Conservation (phyloP, 2,888 invertebrate species). For the Parelbella ahira region DNA sequence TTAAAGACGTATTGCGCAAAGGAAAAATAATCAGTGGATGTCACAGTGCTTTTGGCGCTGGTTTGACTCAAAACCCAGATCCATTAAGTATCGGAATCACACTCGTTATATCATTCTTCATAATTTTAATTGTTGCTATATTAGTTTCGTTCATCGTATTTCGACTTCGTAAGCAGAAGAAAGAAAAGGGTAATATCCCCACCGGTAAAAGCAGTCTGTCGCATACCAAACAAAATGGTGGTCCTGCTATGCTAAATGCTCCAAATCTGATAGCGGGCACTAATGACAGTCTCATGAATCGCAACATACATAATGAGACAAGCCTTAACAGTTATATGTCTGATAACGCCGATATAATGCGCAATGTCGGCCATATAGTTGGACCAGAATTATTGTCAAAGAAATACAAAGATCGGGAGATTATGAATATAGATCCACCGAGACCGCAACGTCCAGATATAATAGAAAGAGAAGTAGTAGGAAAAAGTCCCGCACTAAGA, state of each 20-base stretch:
- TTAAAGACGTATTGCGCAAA: conserved; percentile 83
- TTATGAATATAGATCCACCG: conserved; percentile 85
- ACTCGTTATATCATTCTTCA: conserved; percentile 95
- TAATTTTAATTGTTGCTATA: conserved; percentile 92
- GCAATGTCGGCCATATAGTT: conserved; percentile 88
- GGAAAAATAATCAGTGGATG: conserved; percentile 90
- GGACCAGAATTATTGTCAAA: conserved; percentile 93
- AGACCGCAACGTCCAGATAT: conserved; percentile 95
- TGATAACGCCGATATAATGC: conserved; percentile 86
- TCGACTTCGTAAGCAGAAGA: conserved; percentile 91
- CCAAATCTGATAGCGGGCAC: conserved; percentile 84
- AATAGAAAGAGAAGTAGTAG: conserved; percentile 93
- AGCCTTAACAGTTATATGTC: conserved; percentile 85
- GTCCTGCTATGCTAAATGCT: conserved; percentile 84
- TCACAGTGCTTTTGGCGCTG: conserved; percentile 86
- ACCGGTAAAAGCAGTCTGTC: conserved; percentile 84
- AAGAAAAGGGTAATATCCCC: conserved; percentile 87
- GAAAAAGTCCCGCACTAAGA: conserved; percentile 89
- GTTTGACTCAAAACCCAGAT: conserved; percentile 89
- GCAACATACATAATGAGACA: conserved; percentile 86
- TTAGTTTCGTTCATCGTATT: conserved; percentile 96
- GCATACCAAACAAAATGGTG: conserved; percentile 89
- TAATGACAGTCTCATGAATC: conserved; percentile 84
- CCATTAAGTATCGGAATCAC: conserved; percentile 96
- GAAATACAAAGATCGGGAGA: conserved; percentile 93